Conservation (phyloP, 2,888 invertebrate species). For the Notocelia uddmanniana region DNA sequence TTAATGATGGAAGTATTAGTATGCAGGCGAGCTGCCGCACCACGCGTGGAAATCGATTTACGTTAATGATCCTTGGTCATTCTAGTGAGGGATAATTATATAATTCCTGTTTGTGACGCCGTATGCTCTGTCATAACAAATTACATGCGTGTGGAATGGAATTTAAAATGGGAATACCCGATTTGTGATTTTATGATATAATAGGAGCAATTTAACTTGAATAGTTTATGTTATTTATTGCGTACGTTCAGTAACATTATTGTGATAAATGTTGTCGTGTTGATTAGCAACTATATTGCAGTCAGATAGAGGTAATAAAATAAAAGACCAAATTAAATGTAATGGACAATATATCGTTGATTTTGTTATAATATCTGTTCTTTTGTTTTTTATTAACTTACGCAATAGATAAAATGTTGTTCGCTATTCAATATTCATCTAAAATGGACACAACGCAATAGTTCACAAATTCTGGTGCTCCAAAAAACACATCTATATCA, state of each 20-base stretch:
- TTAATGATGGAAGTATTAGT: slow-evolving; percentile 51
- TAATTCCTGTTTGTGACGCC: slow-evolving; percentile 55
- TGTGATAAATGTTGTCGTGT: not conserved
- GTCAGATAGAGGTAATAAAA: not conserved
- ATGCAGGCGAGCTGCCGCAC: slow-evolving; percentile 57
- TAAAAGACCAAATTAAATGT: too few species aligned
- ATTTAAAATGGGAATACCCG: slow-evolving; percentile 57
- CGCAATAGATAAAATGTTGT: not conserved
- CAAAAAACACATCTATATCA: slow-evolving; percentile 5
- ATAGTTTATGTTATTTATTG: slow-evolving; percentile 26
- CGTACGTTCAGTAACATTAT: not conserved
- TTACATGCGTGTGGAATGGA: slow-evolving; percentile 58
- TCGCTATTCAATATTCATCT: not conserved
- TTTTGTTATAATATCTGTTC: too few species aligned
- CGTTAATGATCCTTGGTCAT: slow-evolving; percentile 68
- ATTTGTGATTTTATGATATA: slow-evolving; percentile 50
- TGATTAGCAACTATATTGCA: not conserved
- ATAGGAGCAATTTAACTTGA: slow-evolving; percentile 47
- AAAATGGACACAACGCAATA: not conserved
- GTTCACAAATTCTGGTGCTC: not conserved
- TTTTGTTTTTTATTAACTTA: too few species aligned
- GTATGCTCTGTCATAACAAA: slow-evolving; percentile 61
- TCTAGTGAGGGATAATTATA: slow-evolving; percentile 63
- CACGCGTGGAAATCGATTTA: slow-evolving; percentile 68
- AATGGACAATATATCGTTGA: too few species aligned